Base-by-base conservation (phyloP, 2,113 vertebrate genomes). In the Salvelinus alpinus region DNA sequence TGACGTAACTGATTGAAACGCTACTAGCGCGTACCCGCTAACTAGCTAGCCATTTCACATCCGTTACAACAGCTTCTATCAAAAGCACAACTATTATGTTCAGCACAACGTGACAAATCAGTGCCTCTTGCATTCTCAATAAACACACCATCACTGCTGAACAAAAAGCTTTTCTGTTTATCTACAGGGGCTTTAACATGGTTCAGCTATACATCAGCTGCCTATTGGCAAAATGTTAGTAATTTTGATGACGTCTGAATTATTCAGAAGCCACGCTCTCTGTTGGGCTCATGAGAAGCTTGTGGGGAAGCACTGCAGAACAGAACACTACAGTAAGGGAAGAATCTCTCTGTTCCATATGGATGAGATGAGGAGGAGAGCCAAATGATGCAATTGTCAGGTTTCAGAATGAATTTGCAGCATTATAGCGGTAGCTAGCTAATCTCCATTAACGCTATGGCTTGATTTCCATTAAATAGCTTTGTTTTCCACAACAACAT, bases 111-210 rank as follows among this genome's bases (percentile, higher is more conserved):
- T 44, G 4, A 48, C 27, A 34, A 38, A 69, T 27, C 27, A 57
- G 48, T 68, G 25, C 62, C n/a, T 54, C 2, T 14, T 48, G 16
- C 34, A 31, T 74, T 38, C 6, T 13, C 71, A 31, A 62, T 54
- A 16, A 18, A 64, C 44, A 38, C 54, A 70, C 29, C 18, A 12
- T 24, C 38, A 44, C 38, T 66, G 20, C 13, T 65, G 24, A 74
- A 62, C 65, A 71, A 51, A 71, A 68, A 77, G 11, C 14, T 54
- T 14, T 64, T 51, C 48, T 57, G 68, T 74, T 54, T 60, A 25
- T 70, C 47, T 38, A 18, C 22, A 13, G 25, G 9, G 62, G 31
- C 20, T 51, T 62, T 70, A 3, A 14, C 44, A 71, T 73, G 47
- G 64, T 71, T 65, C 18, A 48, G 72, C 25, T 29, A 71, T 72